These are phyloP conservation scores for Lutraria lutraria DNA, from an alignment of 2,888 invertebrate genomes.

Conservation along the genomic window DNA sequence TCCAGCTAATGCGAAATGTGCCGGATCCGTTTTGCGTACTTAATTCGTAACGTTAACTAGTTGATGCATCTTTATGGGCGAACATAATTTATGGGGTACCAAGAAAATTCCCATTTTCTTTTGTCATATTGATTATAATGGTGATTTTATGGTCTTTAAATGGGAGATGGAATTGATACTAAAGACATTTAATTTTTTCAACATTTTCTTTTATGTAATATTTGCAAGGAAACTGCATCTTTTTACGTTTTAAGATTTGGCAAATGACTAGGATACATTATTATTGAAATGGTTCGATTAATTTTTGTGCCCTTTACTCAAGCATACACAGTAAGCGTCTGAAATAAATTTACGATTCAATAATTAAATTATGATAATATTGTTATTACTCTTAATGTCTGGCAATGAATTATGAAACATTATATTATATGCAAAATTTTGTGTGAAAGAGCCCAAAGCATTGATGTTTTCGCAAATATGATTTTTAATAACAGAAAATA, in stretches of 20 bases:
- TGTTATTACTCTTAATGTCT: constrained; percentile 3
- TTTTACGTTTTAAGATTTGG: neutral
- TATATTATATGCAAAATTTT: neutral
- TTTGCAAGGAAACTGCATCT: neutral
- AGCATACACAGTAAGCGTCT: neutral
- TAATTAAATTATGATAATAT: neutral
- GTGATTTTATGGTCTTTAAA: neutral
- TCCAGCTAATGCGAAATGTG: neutral
- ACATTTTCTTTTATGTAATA: constrained; percentile 13
- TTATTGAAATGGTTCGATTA: neutral
- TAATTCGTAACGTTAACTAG: neutral
- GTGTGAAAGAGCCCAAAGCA: neutral
- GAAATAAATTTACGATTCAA: neutral
- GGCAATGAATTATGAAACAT: neutral
- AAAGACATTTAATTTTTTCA: constrained; percentile 15
- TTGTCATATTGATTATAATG: constrained; percentile 28
- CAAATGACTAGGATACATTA: constrained; percentile 10
- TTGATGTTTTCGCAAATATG: neutral
- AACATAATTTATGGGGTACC: constrained; percentile 18
- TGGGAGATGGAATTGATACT: constrained; percentile 22
- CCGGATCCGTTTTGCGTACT: neutral
- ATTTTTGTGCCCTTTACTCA: neutral
- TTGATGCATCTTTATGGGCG: constrained; percentile 7
- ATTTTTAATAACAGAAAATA: neutral
- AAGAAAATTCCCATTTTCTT: neutral